Conservation (phyloP, 2,113 vertebrate genomes). For the Loxodonta africana region DNA sequence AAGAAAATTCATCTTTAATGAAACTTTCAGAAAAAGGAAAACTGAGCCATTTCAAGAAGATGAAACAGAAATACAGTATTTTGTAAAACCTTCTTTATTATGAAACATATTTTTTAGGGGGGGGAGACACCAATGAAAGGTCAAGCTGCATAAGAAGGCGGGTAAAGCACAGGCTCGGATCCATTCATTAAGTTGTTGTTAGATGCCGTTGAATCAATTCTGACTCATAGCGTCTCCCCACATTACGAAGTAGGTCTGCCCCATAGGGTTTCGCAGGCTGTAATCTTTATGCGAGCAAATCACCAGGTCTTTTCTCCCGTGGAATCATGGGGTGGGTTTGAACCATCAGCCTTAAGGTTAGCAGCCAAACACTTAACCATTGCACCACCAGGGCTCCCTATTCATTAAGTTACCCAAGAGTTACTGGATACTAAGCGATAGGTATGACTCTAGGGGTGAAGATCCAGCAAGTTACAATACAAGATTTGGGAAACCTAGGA, state of each 20-base stretch:
- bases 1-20: not conserved
- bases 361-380: too few species aligned
- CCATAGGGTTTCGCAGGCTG: not conserved
- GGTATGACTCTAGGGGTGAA: not conserved
- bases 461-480: too few species aligned
- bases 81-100: not conserved
- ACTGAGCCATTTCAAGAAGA: not conserved
- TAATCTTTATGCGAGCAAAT: not conserved
- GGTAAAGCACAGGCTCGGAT: too few species aligned
- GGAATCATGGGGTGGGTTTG: too few species aligned
- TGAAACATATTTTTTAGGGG: not conserved
- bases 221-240: not conserved
- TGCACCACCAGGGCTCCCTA: too few species aligned
- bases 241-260: not conserved
- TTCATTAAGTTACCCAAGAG: too few species aligned
- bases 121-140: not conserved
- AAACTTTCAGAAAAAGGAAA: not conserved
- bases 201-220: too few species aligned
- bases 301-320: not conserved
- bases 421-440: not conserved
- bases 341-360: too few species aligned
- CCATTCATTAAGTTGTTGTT: not conserved
- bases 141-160: not conserved
- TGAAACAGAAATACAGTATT: not conserved
- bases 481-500: not conserved